A percentile compares a stretch with the other conserved stretches of the same genome.
These are phyloP conservation scores for Ariopsis seemanni DNA, from an alignment of 2,113 vertebrate genomes.

Conservation along the genomic window DNA sequence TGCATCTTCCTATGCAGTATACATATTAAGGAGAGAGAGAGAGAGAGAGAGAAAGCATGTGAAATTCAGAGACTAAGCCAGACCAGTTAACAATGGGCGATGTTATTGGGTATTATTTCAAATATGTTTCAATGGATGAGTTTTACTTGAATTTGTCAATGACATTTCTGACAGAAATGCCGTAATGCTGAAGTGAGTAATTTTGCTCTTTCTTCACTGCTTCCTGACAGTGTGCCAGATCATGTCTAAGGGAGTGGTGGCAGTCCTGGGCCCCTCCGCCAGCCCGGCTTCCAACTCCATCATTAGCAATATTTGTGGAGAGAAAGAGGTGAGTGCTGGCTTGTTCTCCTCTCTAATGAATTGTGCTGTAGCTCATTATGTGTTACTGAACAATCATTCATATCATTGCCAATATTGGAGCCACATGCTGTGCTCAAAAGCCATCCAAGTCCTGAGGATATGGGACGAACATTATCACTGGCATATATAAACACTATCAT, in stretches of 20 bases:
- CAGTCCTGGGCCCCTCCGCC: slow-evolving; percentile 92
- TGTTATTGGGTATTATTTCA: slow-evolving; percentile 9
- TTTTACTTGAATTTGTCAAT: background rate
- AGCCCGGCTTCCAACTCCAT: slow-evolving; percentile 98
- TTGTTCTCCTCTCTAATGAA: slow-evolving; percentile 29
- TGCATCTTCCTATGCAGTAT: slow-evolving; percentile 32
- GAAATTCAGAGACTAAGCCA: slow-evolving; percentile 4
- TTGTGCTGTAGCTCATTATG: slow-evolving; percentile 24
- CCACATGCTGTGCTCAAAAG: background rate
- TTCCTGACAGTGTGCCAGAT: slow-evolving; percentile 92
- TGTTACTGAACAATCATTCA: slow-evolving; percentile 30
- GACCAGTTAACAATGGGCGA: background rate
- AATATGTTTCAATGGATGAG: background rate
- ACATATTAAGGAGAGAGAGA: background rate
- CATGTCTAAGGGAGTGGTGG: slow-evolving; percentile 95
- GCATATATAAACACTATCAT: background rate
- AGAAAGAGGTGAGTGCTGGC: slow-evolving; percentile 90
- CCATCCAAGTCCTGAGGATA: background rate
- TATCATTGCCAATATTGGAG: slow-evolving; percentile 31
- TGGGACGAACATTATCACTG: slow-evolving; percentile 6
- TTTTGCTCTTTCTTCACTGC: slow-evolving; percentile 31
- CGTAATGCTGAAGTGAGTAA: background rate
- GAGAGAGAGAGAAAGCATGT: background rate
- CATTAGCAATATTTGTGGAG: slow-evolving; percentile 99
- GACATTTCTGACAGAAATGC: background rate